A percentile compares a stretch with the other conserved stretches of the same genome.
phyloP scores from a whole-genome alignment of 1,140 invertebrate genomes.

The Marisa cornuarietis region DNA sequence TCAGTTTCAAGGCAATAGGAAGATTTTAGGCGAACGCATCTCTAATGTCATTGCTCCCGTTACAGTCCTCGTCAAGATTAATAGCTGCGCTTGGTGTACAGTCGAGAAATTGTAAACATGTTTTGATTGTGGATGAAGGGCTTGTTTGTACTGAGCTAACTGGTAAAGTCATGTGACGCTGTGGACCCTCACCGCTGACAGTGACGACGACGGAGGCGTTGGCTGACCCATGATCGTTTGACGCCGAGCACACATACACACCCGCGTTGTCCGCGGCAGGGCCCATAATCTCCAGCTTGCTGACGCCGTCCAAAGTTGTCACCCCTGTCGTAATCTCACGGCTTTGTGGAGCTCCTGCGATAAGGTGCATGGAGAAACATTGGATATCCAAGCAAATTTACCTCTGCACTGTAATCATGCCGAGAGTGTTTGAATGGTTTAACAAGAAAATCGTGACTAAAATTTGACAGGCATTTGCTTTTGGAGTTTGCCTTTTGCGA shows the following conservation, averaged over 20 bases:
- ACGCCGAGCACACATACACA: background rate
- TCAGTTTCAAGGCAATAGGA: background rate
- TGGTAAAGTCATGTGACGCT: background rate
- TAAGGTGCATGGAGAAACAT: too few relatives aligned
- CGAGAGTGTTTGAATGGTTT: too few relatives aligned
- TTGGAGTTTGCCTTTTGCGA: too few relatives aligned
- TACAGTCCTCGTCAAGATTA: background rate
- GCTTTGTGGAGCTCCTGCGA: too few relatives aligned
- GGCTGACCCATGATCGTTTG: background rate
- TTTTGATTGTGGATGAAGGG: too few relatives aligned
- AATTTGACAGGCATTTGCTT: too few relatives aligned
- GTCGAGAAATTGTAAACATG: background rate
- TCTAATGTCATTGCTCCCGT: background rate
- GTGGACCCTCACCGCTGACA: background rate
- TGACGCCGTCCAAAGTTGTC: background rate
- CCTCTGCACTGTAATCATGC: too few relatives aligned
- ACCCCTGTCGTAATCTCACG: constrained; percentile 10
- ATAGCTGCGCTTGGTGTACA: background rate
- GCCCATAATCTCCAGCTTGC: constrained; percentile 2
- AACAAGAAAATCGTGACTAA: too few relatives aligned
- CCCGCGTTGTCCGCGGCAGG: background rate
- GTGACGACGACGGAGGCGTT: background rate
- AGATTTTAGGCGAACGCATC: background rate
- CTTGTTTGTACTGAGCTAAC: background rate
- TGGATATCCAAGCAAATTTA: too few relatives aligned